These are phyloP conservation scores for Poecile atricapillus DNA, from an alignment of 2,113 vertebrate species.

Conservation along the genomic window DNA sequence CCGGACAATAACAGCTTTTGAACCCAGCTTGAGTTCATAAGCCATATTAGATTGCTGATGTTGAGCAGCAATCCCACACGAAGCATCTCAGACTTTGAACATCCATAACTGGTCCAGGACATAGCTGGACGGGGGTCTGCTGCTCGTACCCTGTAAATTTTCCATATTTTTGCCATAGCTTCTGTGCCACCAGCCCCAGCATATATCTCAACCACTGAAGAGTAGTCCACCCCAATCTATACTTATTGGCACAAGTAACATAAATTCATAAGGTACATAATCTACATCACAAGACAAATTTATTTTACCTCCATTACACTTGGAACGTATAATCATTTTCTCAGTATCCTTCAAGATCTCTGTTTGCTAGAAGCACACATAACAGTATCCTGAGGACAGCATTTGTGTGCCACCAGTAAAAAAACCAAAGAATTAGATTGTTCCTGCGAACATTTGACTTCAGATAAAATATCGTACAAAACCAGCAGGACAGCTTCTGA, in stretches of 20 bases:
- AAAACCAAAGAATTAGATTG: not conserved
- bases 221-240: fast-evolving
- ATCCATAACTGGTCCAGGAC: not conserved
- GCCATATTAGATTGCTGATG: not conserved
- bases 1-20: not conserved
- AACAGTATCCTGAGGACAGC: not conserved
- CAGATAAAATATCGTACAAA: not conserved
- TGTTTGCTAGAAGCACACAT: not conserved
- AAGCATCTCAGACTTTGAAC: not conserved
- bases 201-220: not conserved
- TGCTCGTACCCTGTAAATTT: not conserved
- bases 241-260: not conserved
- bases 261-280: not conserved
- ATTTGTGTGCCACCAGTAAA: not conserved
- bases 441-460: not conserved
- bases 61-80: not conserved
- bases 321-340: not conserved
- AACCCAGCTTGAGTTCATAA: not conserved
- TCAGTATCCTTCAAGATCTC: not conserved
- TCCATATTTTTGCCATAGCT: not conserved
- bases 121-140: not conserved
- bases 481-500: not conserved
- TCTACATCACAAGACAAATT: not conserved
- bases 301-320: not conserved
- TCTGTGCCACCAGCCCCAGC: not conserved